Evolutionary conservation across 2,113 vertebrate species (phyloP).

Genomic region (Corythoichthys haematopterus): DNA sequence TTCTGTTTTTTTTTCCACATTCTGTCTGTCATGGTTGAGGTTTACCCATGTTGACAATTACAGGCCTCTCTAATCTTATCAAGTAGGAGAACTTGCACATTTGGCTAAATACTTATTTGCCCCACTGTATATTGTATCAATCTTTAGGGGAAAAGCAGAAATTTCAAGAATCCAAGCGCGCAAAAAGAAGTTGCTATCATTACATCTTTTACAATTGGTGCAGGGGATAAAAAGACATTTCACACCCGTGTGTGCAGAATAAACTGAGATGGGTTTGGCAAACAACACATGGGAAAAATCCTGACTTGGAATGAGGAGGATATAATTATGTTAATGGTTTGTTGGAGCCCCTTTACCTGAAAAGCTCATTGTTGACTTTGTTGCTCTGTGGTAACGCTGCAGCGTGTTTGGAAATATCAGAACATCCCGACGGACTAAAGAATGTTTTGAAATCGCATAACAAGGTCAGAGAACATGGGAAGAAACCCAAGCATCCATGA

Average conservation of each 20-base stretch:
- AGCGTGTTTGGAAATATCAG: slow-evolving; percentile 20
- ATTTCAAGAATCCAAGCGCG: slow-evolving; percentile 14
- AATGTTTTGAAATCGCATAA: slow-evolving; percentile 28
- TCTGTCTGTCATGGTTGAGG: too few species aligned
- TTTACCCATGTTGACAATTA: too few species aligned
- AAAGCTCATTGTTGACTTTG: neutral
- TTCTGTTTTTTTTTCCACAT: too few species aligned
- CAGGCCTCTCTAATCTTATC: too few species aligned
- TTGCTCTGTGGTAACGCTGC: slow-evolving; percentile 4
- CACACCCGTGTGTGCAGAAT: slow-evolving; percentile 25
- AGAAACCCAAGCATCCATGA: slow-evolving; percentile 13
- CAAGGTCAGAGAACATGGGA: slow-evolving; percentile 39
- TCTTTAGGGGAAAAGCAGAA: slow-evolving; percentile 30
- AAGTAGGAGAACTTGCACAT: too few species aligned
- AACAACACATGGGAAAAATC: slow-evolving; percentile 7
- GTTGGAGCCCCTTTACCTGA: neutral
- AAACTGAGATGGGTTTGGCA: slow-evolving; percentile 19
- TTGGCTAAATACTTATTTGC: too few species aligned
- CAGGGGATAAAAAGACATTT: slow-evolving; percentile 21
- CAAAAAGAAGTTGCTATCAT: slow-evolving; percentile 26
- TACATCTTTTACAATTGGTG: slow-evolving; percentile 18
- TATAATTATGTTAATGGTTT: slow-evolving; percentile 1
- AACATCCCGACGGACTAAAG: slow-evolving; percentile 18
- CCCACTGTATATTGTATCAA: slow-evolving; percentile 1
- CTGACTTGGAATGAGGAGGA: slow-evolving; percentile 2